Conservation (phyloP, 2,888 invertebrate genomes). For the Lasioglossum calceatum region DNA sequence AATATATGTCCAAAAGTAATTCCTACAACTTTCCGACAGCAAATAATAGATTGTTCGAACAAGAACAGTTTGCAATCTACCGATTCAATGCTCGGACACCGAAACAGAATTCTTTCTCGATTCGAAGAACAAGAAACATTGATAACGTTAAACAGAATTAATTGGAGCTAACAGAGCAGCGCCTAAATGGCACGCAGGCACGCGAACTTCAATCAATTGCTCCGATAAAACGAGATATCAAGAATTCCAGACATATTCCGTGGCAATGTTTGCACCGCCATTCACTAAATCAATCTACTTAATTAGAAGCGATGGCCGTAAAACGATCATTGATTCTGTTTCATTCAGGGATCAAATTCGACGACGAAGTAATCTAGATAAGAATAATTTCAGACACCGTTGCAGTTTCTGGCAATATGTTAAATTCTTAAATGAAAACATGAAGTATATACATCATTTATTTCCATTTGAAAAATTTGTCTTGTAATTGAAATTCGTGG, state of each 20-base stretch:
- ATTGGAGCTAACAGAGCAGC: background rate
- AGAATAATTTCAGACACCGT: slow-evolving; percentile 40
- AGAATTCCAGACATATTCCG: slow-evolving; percentile 35
- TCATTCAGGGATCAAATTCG: slow-evolving; percentile 41
- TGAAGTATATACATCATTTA: background rate
- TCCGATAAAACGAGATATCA: slow-evolving; percentile 16
- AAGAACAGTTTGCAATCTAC: background rate
- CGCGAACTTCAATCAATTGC: slow-evolving; percentile 5
- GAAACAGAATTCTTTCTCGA: background rate
- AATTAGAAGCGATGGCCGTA: slow-evolving; percentile 11
- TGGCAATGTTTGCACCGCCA: slow-evolving; percentile 28
- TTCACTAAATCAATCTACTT: slow-evolving; percentile 43
- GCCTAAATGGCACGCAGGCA: background rate
- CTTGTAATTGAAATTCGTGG: background rate
- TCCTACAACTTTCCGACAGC: background rate
- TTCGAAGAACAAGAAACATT: background rate
- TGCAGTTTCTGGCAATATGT: background rate
- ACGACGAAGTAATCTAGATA: slow-evolving; percentile 25
- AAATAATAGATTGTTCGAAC: background rate
- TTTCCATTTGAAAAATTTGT: background rate
- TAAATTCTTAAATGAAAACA: background rate
- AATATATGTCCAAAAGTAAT: background rate
- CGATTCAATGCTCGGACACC: background rate
- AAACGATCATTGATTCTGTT: slow-evolving; percentile 50
- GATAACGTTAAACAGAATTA: slow-evolving; percentile 6